Evolutionary conservation across 2,113 vertebrate species (phyloP), one percentile per base, ranked within the genome.

Genomic region (Clarias magur): DNA sequence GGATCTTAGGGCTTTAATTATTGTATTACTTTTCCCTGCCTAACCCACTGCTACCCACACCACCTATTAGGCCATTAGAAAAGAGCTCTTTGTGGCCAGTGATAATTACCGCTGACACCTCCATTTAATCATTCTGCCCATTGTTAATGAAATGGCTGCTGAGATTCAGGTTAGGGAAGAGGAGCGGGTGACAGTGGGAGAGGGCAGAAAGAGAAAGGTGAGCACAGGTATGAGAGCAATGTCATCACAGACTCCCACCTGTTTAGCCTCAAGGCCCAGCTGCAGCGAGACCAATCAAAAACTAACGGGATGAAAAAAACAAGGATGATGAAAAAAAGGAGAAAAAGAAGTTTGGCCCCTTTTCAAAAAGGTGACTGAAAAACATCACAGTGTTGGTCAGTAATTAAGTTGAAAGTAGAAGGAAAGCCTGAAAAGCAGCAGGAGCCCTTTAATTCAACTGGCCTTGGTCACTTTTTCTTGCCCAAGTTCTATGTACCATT

Each of bases 141-240:
- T 90, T 93, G 89, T 91, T 91, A 88, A 90, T 82, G 86, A 92
- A 92, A 90, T 85, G 85, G 59, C 53, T 86, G 75, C 62, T 81
- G 73, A 88, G 81, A 90, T 83, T 86, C 88, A 85, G 73, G 79
- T 42, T 53, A 76, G 60, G 62, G 85, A 75, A 53, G 83, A 89
- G 73, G 68, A 85, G 88, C 25, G 54, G 72, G 86, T 86, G 80
- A 82, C 88, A 87, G 89, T 88, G n/a, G 67, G 85, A 62, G 53
- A 16, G 27, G 48, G 72, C 72, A 42, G 80, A 83, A 62, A 78
- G 91, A 78, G 82, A 89, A 82, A 88, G 85, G 84, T 93, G 88
- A 90, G 84, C 86, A 79, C 85, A 93, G 92, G 93, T 93, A 93
- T 93, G 92, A 93, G 88, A 91, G 89, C 78, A 92, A 91, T 93